phyloP scores from a whole-genome alignment of 1,140 invertebrate species.

The Cydia strobilella region DNA sequence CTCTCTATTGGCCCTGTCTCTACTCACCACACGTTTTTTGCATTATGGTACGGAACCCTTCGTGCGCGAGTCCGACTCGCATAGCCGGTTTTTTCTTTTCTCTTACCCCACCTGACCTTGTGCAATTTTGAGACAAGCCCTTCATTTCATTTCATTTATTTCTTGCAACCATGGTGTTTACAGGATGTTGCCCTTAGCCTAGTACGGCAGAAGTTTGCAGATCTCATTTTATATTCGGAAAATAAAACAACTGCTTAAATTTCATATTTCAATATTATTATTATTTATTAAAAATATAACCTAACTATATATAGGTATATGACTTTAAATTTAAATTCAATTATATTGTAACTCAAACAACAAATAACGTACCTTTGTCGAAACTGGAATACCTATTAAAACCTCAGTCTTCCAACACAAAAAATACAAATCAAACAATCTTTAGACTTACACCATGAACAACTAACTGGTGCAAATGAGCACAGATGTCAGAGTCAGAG shows the following conservation, averaged over 20 bases:
- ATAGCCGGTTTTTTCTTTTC: too few relatives aligned
- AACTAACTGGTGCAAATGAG: conserved; percentile 55
- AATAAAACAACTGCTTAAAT: conserved; percentile 66
- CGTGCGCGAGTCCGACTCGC: too few relatives aligned
- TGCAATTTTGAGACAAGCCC: too few relatives aligned
- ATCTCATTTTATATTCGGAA: conserved; percentile 36
- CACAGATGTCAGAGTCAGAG: conserved; percentile 36
- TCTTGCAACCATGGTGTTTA: too few relatives aligned
- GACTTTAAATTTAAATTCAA: conserved; percentile 80
- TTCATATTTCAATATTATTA: conserved; percentile 80
- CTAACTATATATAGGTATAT: conserved; percentile 77
- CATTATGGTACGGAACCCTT: too few relatives aligned
- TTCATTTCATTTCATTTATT: too few relatives aligned
- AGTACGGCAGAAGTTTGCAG: too few relatives aligned
- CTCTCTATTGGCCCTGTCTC: too few relatives aligned
- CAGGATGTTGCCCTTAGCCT: too few relatives aligned
- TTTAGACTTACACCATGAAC: conserved; percentile 56
- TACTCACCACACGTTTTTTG: too few relatives aligned
- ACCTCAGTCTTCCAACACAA: conserved; percentile 78
- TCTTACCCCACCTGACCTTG: too few relatives aligned
- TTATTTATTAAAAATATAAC: conserved; percentile 79
- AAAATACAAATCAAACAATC: conserved; percentile 61
- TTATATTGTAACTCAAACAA: conserved; percentile 47
- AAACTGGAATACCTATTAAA: conserved; percentile 78
- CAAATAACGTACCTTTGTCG: conserved; percentile 77